Percentiles rank a stretch among this genome's conserved stretches.
Conservation (phyloP, 2,888 invertebrate genomes). For the Trichogramma dendrolimi region DNA sequence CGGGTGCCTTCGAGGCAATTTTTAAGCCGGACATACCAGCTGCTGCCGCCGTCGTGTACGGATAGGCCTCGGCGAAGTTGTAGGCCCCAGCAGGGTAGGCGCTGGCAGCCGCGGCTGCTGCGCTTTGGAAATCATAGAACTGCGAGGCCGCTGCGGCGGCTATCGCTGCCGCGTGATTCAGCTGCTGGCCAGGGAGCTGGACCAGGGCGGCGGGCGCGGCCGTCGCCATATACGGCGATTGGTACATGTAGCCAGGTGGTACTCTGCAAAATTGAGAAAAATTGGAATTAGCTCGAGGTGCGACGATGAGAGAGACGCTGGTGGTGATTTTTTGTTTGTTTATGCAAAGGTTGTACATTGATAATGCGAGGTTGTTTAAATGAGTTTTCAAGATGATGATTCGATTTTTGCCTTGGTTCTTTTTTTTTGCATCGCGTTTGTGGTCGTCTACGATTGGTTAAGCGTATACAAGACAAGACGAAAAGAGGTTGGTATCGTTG, state of each 20-base stretch:
- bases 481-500: no score
- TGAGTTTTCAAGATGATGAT: neutral
- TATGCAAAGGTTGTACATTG: neutral
- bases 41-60: conserved; percentile 52
- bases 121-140: conserved; percentile 76
- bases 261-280: conserved; percentile 56
- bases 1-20: conserved; percentile 24
- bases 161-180: conserved; percentile 71
- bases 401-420: neutral
- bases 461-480: no score
- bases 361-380: neutral
- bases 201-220: conserved; percentile 66
- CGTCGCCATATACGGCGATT: conserved; percentile 66
- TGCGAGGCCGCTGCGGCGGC: conserved; percentile 81
- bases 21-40: conserved; percentile 28
- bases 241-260: conserved; percentile 74
- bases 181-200: conserved; percentile 56
- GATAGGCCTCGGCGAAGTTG: conserved; percentile 53
- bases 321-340: neutral
- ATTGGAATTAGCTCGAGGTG: neutral
- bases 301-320: no score
- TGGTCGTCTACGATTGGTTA: no score
- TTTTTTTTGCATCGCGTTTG: conserved; percentile 24
- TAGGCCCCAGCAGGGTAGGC: conserved; percentile 60
- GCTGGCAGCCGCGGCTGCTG: conserved; percentile 67